Conservation (phyloP, 2,888 invertebrate species). For the Nesidiocoris tenuis region DNA sequence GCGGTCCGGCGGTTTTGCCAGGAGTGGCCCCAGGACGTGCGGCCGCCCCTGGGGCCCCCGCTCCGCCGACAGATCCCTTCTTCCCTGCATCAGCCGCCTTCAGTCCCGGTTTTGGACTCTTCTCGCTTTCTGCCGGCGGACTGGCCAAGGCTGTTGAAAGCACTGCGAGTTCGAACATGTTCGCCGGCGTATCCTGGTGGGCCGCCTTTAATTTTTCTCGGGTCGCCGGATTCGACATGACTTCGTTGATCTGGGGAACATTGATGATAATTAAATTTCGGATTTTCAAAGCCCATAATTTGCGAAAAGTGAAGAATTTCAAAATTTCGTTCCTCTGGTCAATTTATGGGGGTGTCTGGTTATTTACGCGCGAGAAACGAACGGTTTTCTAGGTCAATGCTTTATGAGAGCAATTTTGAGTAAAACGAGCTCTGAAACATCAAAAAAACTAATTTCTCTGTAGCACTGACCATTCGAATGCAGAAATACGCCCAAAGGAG, state of each 20-base stretch:
- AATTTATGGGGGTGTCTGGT: no score
- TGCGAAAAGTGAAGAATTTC: neutral
- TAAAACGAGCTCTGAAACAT: no score
- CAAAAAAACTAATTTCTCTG: no score
- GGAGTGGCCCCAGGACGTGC: no score
- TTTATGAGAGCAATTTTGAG: no score
- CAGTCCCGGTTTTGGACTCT: neutral
- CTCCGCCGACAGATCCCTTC: neutral
- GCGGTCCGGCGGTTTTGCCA: neutral
- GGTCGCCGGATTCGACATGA: conserved; percentile 1
- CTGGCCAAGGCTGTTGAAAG: neutral
- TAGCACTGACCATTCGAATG: conserved; percentile 22
- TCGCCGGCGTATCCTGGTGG: conserved; percentile 10
- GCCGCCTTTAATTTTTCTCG: conserved; percentile 13
- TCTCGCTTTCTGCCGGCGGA: neutral
- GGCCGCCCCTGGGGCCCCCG: neutral
- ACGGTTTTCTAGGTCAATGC: no score
- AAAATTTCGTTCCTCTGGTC: neutral
- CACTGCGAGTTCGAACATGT: conserved; percentile 32
- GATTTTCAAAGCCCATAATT: no score
- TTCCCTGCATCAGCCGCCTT: neutral
- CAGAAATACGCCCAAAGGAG: conserved; percentile 25
- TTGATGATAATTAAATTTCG: no score
- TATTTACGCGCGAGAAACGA: no score
- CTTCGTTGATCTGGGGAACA: conserved; percentile 29